Conservation (phyloP, 2,888 invertebrate species). For the Uloborus plumipes region DNA sequence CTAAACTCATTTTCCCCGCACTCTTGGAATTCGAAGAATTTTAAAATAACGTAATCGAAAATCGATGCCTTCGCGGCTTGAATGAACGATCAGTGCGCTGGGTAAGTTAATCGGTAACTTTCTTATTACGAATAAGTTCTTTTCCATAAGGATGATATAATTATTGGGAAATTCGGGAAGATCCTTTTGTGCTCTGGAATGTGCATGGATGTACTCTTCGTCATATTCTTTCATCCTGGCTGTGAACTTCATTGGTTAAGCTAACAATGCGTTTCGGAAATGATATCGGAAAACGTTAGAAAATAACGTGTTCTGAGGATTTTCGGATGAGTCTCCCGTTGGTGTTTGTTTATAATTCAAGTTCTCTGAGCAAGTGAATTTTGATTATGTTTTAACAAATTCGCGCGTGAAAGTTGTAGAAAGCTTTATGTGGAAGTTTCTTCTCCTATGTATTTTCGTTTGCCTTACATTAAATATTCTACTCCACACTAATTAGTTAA, state of each 20-base stretch:
- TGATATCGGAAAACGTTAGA: slow-evolving; percentile 50
- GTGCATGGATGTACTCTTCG: neutral
- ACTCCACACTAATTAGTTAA: too few relatives aligned
- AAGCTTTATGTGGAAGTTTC: too few relatives aligned
- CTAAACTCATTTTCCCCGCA: slow-evolving; percentile 49
- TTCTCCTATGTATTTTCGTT: too few relatives aligned
- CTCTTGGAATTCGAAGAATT: slow-evolving; percentile 45
- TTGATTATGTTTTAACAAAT: too few relatives aligned
- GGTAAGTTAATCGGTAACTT: slow-evolving; percentile 36
- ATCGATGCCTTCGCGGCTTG: slow-evolving; percentile 24
- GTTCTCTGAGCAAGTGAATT: too few relatives aligned
- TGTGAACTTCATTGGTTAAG: too few relatives aligned
- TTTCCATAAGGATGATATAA: slow-evolving; percentile 25
- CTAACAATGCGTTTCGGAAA: slow-evolving; percentile 47
- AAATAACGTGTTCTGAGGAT: too few relatives aligned
- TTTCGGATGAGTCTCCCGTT: too few relatives aligned
- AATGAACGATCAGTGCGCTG: slow-evolving; percentile 4
- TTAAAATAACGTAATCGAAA: slow-evolving; percentile 61
- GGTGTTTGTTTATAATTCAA: too few relatives aligned
- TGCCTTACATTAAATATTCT: too few relatives aligned
- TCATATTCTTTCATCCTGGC: too few relatives aligned
- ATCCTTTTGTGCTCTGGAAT: slow-evolving; percentile 37
- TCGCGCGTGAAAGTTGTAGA: too few relatives aligned
- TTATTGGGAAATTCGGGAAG: slow-evolving; percentile 42
- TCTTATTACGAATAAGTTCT: slow-evolving; percentile 45